Percentiles rank a stretch among this genome's conserved stretches.
Conservation (phyloP, 2,113 vertebrate species). For the Heterotis niloticus region DNA sequence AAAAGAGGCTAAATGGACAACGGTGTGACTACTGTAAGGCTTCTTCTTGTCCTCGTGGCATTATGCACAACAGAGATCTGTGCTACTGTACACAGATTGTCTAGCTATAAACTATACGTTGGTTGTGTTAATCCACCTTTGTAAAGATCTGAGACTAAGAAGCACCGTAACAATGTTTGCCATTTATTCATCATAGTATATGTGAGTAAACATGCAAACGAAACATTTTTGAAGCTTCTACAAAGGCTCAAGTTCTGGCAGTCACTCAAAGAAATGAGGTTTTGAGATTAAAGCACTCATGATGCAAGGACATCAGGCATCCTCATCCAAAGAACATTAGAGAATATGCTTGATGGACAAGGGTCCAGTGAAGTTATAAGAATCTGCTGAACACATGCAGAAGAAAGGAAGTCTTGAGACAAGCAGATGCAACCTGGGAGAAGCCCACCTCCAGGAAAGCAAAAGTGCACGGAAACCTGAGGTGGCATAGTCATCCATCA, state of each 20-base stretch:
- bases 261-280: too few relatives aligned
- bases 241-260: too few relatives aligned
- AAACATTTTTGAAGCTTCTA: too few relatives aligned
- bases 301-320: not conserved
- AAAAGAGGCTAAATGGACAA: constrained; percentile 6
- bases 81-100: too few relatives aligned
- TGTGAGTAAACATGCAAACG: too few relatives aligned
- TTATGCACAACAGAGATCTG: not conserved
- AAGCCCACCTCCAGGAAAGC: not conserved
- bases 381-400: constrained; percentile 3
- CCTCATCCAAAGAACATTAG: constrained; percentile 11
- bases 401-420: constrained; percentile 3
- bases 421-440: not conserved
- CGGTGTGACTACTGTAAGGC: not conserved
- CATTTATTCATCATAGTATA: too few relatives aligned
- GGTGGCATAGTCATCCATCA: constrained; percentile 19
- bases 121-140: too few relatives aligned
- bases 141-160: too few relatives aligned
- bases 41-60: not conserved
- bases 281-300: too few relatives aligned
- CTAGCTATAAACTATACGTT: too few relatives aligned
- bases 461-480: not conserved
- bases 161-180: too few relatives aligned
- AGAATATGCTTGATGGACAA: constrained; percentile 11
- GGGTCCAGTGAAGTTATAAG: constrained; percentile 13